Evolutionary conservation across 2,797 vertebrate genomes (phyloP), one percentile per base, ranked within the genome.

Genomic region (Salmo trutta): DNA sequence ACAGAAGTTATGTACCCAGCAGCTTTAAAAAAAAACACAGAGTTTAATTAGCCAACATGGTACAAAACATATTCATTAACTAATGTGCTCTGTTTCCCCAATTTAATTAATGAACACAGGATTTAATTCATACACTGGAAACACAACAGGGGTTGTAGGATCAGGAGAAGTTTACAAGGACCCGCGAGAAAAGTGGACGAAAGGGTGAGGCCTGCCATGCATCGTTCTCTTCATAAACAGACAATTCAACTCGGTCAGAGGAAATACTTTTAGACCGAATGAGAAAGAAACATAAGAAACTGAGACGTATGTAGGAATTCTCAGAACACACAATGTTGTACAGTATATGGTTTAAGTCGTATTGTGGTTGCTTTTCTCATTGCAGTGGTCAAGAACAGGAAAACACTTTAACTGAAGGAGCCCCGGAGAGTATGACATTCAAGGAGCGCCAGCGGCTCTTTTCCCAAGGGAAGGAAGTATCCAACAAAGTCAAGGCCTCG

Each of bases 361-460:
- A 5, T 51, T 53, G 10, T 51, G 47, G 5, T 71, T 67, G 29
- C 41, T 47, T 47, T 47, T 67, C 4, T 21, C 12, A 5, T 74
- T 80, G 68, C 41, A 85, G 64, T 91, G 96, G 96, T 91, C 96
- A 95, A 82, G 98, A 98, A 78, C 90, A 95, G 87, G 97, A 98
- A 88, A 87, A 93, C 88, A 92, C 95, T 56, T 88, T 86, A 83
- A 86, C 10, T 47, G 41, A 47, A 47, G 41, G 41, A 47, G 41
- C 90, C 79, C 98, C 98, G 4, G 98, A 99, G 90, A 99, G 92
- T 83, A 76, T 99, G 91, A 97, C 98, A 0, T 99, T 99, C 90
- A 97, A 93, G 89, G 98, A 99, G 86, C 97, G 98, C 82, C 98
- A 99, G 69, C 97, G 98, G 82, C 97, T 99, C 80, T 99, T 99